Evolutionary conservation across 2,888 invertebrate species (phyloP).

Genomic region (Stictocephala bisonia): DNA sequence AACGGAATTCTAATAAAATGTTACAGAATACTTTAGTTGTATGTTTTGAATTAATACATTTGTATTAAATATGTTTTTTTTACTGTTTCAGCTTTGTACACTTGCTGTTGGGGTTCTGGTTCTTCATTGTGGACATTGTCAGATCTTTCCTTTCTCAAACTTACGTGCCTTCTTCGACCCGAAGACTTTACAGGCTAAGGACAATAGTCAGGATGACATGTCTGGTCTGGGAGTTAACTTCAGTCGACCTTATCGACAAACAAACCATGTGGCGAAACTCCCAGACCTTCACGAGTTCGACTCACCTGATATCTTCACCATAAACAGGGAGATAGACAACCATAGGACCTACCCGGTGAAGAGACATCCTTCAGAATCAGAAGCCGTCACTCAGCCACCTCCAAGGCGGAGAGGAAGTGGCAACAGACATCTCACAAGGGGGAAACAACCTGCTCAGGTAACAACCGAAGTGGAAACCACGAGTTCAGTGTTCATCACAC

Average conservation of each 20-base stretch:
- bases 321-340: conserved; percentile 16
- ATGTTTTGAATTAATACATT: neutral
- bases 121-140: conserved; percentile 8
- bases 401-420: neutral
- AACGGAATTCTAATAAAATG: too few relatives aligned
- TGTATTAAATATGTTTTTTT: neutral
- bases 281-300: conserved; percentile 17
- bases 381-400: neutral
- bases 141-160: conserved; percentile 47
- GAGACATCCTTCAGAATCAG: neutral
- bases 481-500: conserved; percentile 1
- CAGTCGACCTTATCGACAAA: conserved; percentile 12
- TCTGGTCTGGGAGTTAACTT: conserved; percentile 13
- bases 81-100: conserved; percentile 29
- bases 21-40: neutral
- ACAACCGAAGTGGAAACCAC: too few relatives aligned
- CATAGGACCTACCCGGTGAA: neutral
- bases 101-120: conserved; percentile 3
- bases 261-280: conserved; percentile 7
- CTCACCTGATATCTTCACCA: conserved; percentile 22
- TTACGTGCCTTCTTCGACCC: conserved; percentile 45
- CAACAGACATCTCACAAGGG: too few relatives aligned
- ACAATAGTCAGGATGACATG: neutral
- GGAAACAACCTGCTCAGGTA: too few relatives aligned
- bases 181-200: conserved; percentile 7